Evolutionary conservation across 2,888 invertebrate genomes (phyloP), one percentile per base, ranked within the genome.

Genomic region (Caradrina kadenii): DNA sequence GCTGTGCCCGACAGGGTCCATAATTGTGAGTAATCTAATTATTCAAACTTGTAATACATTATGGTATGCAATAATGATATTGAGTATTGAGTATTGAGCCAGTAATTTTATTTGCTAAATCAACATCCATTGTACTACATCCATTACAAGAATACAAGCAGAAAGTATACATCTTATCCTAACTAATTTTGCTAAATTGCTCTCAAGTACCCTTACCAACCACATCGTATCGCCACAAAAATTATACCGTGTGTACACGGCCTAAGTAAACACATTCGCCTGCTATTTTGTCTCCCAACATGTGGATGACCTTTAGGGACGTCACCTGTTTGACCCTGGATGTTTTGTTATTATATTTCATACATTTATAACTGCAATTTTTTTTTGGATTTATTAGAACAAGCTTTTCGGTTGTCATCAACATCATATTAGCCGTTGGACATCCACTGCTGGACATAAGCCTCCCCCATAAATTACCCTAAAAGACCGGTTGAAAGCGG

Each of bases 241-340:
- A 84, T 77, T 75, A 76, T 74, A 58, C 63, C 63, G 58, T 80
- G 69, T 79, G 65, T 54, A 50, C 70, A 19, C 49, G 52, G 35
- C 77, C 82, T 82, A 81, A 77, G 70, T 54, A 76, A 73, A 84
- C 82, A 84, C 62, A 76, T 76, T 78, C 58, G 31, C 53, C 52
- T 58, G 55, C 58, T 70, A 53, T 71, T 76, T 63, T 71, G 71
- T 80, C 72, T 73, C 70, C 63, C 60, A 56, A 76, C 73, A 72
- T 76, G 64, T 15, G 52, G 8, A 56, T 61, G 49, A 52, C 56
- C 22, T 63, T 2, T 67, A 77, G 63, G 75, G 79, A 45, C 61
- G 75, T 45, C 63, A 21, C 45, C 2, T 7, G 13, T 53, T 35
- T 50, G 60, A 54, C 19, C 55, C 63, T 63, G 17, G 10, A 42